Base-by-base conservation (phyloP, 2,888 invertebrate species). In the Rhagophthalmus giganteus region DNA sequence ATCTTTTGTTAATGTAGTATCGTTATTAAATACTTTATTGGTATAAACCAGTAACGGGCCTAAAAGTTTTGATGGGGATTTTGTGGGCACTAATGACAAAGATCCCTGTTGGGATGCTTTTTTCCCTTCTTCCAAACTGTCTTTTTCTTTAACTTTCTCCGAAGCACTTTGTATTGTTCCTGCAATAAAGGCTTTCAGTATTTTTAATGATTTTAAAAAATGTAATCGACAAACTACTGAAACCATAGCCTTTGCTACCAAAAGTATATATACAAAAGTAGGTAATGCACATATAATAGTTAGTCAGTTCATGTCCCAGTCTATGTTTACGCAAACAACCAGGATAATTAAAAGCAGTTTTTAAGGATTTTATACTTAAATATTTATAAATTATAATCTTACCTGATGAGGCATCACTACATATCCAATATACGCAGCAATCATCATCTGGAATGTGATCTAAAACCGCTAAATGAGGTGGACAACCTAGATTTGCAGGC, bases 361-460 rank as follows among this genome's bases (percentile, higher is more conserved):
- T 20, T 20, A 20, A 20, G 20, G 20, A 20, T n/a, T n/a, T n/a
- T n/a, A n/a, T n/a, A n/a, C n/a, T n/a, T n/a, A n/a, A n/a, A n/a
- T n/a, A n/a, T n/a, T n/a, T n/a, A n/a, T n/a, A n/a, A n/a, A n/a
- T n/a, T n/a, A n/a, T n/a, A n/a, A 13, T 39, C 46, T 45, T 57
- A 58, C 61, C 60, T 58, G 52, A 6, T 3, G 46, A 53, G 32
- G 27, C 31, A 74, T 74, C 2, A 75, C 74, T 20, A 78, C 71
- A 74, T 79, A 84, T 79, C 94, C 94, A 94, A 50, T 86, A 83
- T 64, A 85, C 82, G 73, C 94, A 94, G 68, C 94, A 94, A 54
- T 90, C 88, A 60, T 93, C 91, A 42, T 86, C 87, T 2, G 84
- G 83, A 27, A 77, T 62, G 60, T 84, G 83, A 52, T 83, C 80